Base-by-base conservation (phyloP, 2,888 invertebrate genomes). In the Dasysyrphus tricinctus region DNA sequence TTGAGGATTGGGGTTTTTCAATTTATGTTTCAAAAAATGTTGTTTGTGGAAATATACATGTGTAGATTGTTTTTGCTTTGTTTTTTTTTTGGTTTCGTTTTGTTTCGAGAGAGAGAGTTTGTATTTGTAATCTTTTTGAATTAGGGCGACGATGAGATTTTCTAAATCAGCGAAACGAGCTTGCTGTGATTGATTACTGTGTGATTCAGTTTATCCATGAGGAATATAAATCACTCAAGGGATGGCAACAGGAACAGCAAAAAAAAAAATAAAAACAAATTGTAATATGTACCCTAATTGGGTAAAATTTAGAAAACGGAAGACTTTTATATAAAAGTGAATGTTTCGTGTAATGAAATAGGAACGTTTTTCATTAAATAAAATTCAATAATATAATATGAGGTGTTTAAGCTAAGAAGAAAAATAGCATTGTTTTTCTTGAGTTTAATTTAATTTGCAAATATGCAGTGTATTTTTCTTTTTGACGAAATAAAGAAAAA, bases 1-100 rank as follows among this genome's bases (percentile, higher is more conserved):
- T 83, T 83, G 83, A 83, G 69, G 57, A 77, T 73, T 82, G 82
- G 77, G 82, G 61, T 79, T 24, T 83, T 83, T 83, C 83, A 83
- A 83, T 83, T 83, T 83, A 83, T 79, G 79, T 79, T 70, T 12
- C 37, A 32, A 69, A 16, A 8, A 8, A 9, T 44, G 54, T 19
- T 32, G 12, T 42, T 39, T 61, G 8, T 19, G 44, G 11, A 5
- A 5, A n/a, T 16, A 56, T 61, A 59, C 51, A 54, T 65, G 44
- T 78, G 49, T 65, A 24, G 16, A 7, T 42, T 5, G 12, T 5
- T 34, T 57, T 51, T 34, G 0, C 9, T 56, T 56, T 32, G 0
- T 2, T 56, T 32, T 32, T 32, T n/a, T 56, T n/a, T 32, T 56
- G 39, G 1, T 29, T 14, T 54, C 32, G 0, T 0, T 24, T 24